Conservation (phyloP, 2,113 vertebrate species). For the Lonchura striata region DNA sequence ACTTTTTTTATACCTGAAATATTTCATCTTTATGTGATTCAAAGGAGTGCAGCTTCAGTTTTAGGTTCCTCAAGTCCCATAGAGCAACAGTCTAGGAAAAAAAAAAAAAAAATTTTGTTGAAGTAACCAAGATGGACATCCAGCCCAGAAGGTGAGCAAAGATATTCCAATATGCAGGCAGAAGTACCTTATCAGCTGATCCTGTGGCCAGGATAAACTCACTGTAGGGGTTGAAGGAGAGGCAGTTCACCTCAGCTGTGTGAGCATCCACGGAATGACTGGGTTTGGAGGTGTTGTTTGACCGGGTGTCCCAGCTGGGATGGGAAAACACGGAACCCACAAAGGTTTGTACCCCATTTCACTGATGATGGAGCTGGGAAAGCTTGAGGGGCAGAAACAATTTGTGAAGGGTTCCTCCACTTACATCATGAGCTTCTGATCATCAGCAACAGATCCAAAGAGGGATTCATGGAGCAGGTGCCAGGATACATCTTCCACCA, state of each 20-base stretch:
- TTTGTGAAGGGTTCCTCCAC: not conserved
- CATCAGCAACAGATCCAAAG: constrained; percentile 95
- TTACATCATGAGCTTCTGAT: constrained; percentile 98
- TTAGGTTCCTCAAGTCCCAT: constrained; percentile 96
- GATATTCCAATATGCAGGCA: rapidly evolving
- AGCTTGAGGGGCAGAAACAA: not conserved
- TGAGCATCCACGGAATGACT: constrained; percentile 97
- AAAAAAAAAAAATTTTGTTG: not conserved
- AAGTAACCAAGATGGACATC: not conserved
- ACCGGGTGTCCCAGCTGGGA: constrained; percentile 93
- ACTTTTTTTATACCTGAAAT: constrained; percentile 85
- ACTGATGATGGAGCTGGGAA: not conserved
- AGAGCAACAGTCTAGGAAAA: constrained; percentile 88
- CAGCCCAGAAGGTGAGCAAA: not conserved
- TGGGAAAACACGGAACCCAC: not conserved
- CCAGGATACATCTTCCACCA: constrained; percentile 97
- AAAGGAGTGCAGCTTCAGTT: constrained; percentile 97
- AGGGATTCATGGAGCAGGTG: constrained; percentile 94
- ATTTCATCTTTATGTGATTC: constrained; percentile 99
- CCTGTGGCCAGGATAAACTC: constrained; percentile 97
- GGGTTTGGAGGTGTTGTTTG: constrained; percentile 97
- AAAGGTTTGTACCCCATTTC: rapidly evolving
- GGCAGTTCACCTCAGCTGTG: constrained; percentile 97
- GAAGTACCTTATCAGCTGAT: constrained; percentile 91
- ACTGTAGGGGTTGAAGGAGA: constrained; percentile 97